These are phyloP conservation scores for Rhabdomys pumilio DNA, from an alignment of 2,797 vertebrate species.

Conservation along the genomic window DNA sequence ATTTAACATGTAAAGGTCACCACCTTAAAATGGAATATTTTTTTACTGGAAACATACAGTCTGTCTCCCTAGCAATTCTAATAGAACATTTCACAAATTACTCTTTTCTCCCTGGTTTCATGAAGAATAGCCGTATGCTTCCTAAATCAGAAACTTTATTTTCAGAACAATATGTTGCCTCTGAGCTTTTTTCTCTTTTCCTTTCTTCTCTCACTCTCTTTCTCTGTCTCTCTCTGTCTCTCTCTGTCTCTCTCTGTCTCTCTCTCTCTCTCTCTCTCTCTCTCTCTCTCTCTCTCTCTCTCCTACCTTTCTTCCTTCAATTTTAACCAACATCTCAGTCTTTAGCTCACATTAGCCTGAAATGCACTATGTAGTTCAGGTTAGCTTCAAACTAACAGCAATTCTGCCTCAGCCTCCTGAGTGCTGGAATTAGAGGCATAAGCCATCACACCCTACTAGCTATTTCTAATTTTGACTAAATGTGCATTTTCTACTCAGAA, in stretches of 20 bases:
- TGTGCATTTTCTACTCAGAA: slow-evolving; percentile 77
- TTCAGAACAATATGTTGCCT: slow-evolving; percentile 83
- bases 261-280: no score
- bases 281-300: no score
- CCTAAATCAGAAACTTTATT: slow-evolving; percentile 85
- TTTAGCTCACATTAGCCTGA: not conserved
- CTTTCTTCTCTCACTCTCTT: accelerated
- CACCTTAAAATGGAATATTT: slow-evolving; percentile 84
- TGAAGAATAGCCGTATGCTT: slow-evolving; percentile 87
- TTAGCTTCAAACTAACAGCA: not conserved
- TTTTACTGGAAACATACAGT: slow-evolving; percentile 87
- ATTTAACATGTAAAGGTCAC: slow-evolving; percentile 81
- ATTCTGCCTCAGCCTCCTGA: not conserved
- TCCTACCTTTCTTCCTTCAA: not conserved
- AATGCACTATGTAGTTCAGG: not conserved
- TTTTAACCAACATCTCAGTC: not conserved
- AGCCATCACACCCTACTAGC: not conserved
- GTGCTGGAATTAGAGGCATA: not conserved
- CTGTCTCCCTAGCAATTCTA: slow-evolving; percentile 85
- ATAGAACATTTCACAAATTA: slow-evolving; percentile 85
- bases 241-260: accelerated
- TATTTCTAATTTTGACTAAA: slow-evolving; percentile 54
- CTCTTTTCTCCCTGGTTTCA: slow-evolving; percentile 86
- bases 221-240: accelerated
- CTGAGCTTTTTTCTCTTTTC: not conserved